These are phyloP conservation scores for Nomada ferruginata DNA, from an alignment of 2,888 invertebrate species.

Conservation along the genomic window DNA sequence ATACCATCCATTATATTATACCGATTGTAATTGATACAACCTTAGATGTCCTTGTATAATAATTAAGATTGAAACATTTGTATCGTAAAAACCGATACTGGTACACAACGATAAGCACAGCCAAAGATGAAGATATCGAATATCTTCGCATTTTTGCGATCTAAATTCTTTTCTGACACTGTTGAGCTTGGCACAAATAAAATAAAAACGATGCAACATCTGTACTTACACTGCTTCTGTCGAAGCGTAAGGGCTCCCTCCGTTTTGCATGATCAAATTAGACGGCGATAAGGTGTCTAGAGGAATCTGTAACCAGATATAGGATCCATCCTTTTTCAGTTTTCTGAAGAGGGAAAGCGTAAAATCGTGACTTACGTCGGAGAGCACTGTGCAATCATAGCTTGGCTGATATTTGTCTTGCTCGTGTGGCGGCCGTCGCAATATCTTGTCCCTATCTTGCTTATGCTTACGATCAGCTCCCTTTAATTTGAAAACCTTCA, in stretches of 20 bases:
- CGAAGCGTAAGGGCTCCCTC: slow-evolving; percentile 75
- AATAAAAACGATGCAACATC: neutral
- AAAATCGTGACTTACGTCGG: slow-evolving; percentile 88
- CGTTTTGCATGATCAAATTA: slow-evolving; percentile 71
- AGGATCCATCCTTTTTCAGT: neutral
- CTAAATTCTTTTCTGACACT: too few relatives aligned
- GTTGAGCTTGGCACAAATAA: neutral
- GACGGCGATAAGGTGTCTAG: slow-evolving; percentile 78
- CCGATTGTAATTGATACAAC: neutral
- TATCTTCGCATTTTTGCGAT: too few relatives aligned
- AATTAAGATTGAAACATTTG: neutral
- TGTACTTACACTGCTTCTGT: slow-evolving; percentile 79
- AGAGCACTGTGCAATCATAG: slow-evolving; percentile 97
- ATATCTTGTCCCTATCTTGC: slow-evolving; percentile 97
- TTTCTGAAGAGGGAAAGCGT: too few relatives aligned
- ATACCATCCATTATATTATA: too few relatives aligned
- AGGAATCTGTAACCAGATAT: slow-evolving; percentile 76
- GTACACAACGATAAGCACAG: neutral
- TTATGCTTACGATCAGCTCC: slow-evolving; percentile 99
- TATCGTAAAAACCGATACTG: neutral
- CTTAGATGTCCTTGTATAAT: neutral
- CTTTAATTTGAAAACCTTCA: slow-evolving; percentile 97
- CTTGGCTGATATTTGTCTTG: slow-evolving; percentile 97
- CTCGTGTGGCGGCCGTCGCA: slow-evolving; percentile 92
- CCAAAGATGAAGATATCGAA: neutral